phyloP scores from a whole-genome alignment of 2,797 vertebrate genomes.

The Protosalanx chinensis region DNA sequence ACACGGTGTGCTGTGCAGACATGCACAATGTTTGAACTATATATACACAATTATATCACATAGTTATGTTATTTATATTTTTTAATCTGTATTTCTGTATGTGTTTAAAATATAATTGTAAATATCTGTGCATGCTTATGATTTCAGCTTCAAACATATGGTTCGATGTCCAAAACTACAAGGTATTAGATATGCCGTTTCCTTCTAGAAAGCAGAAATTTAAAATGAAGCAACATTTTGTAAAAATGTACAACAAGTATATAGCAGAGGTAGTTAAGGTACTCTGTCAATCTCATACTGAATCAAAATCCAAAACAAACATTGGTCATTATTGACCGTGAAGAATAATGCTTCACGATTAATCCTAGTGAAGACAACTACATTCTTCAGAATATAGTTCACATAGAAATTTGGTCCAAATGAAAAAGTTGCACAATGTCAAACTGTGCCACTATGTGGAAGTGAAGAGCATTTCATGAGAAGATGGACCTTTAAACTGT shows the following conservation, averaged over 20 bases:
- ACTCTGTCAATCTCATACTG: too few relatives aligned
- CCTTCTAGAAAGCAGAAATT: not conserved
- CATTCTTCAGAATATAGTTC: not conserved
- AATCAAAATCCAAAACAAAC: not conserved
- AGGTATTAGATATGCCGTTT: not conserved
- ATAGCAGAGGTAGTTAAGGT: not conserved
- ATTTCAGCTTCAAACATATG: slow-evolving; percentile 30
- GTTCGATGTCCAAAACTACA: not conserved
- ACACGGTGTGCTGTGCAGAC: slow-evolving; percentile 59
- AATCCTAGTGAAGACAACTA: not conserved
- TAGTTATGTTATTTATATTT: slow-evolving; percentile 72
- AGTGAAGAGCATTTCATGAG: too few relatives aligned
- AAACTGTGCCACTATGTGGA: too few relatives aligned
- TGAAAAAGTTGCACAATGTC: too few relatives aligned
- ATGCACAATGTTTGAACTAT: slow-evolving; percentile 68
- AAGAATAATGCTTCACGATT: not conserved
- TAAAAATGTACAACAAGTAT: not conserved
- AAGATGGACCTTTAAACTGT: too few relatives aligned
- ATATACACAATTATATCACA: slow-evolving; percentile 42
- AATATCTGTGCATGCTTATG: slow-evolving; percentile 73
- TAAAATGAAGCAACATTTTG: not conserved
- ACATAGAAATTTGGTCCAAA: not conserved
- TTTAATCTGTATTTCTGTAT: slow-evolving; percentile 79
- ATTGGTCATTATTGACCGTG: not conserved
- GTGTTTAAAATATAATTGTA: slow-evolving; percentile 78